phyloP scores from a whole-genome alignment of 2,888 invertebrate species.

The Amphipyra berbera region DNA sequence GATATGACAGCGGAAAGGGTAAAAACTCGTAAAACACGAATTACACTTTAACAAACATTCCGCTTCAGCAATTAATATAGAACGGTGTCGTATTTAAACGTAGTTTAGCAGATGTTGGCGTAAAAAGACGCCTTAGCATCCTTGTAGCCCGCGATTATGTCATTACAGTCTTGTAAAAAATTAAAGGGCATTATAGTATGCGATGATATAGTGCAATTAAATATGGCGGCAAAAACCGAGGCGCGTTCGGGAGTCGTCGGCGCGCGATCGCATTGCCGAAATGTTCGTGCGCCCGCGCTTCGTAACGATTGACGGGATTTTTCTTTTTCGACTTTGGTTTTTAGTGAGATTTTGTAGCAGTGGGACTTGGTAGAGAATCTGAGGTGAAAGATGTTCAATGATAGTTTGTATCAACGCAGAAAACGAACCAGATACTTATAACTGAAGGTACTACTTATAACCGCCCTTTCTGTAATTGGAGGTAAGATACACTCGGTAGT shows the following conservation, averaged over 20 bases:
- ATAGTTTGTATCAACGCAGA: too few species aligned
- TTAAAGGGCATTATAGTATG: slow-evolving; percentile 87
- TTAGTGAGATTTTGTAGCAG: slow-evolving; percentile 1
- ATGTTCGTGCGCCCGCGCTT: slow-evolving; percentile 52
- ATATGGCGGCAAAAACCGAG: slow-evolving; percentile 65
- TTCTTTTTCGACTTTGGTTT: slow-evolving; percentile 44
- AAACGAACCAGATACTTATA: too few species aligned
- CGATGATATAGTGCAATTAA: slow-evolving; percentile 88
- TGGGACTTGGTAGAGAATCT: neutral
- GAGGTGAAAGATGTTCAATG: too few species aligned
- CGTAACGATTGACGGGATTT: slow-evolving; percentile 40
- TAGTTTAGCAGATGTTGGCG: slow-evolving; percentile 65
- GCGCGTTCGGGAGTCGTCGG: slow-evolving; percentile 48
- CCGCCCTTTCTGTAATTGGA: too few species aligned
- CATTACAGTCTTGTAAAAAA: slow-evolving; percentile 82
- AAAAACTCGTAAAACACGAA: slow-evolving; percentile 44
- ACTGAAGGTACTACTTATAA: too few species aligned
- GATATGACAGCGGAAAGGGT: slow-evolving; percentile 27
- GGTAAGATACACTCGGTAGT: too few species aligned
- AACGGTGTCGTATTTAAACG: slow-evolving; percentile 43
- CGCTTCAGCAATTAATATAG: slow-evolving; percentile 27
- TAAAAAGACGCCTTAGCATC: slow-evolving; percentile 70
- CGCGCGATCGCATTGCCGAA: slow-evolving; percentile 60
- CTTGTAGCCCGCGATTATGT: slow-evolving; percentile 83
- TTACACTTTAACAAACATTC: slow-evolving; percentile 47